Base-by-base conservation (phyloP, 2,888 invertebrate species). In the Invenusta paracnida region DNA sequence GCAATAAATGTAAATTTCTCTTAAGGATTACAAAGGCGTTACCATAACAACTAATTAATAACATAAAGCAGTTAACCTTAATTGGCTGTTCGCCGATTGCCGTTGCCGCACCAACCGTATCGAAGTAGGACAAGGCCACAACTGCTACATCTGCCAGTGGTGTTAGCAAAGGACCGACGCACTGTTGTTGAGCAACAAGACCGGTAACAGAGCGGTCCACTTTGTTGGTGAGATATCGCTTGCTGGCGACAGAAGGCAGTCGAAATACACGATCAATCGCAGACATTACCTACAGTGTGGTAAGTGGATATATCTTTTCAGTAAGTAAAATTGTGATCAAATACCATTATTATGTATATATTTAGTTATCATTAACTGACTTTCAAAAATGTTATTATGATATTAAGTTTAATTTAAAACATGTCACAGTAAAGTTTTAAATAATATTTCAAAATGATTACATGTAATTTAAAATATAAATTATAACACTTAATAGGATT, bases 41-140 rank as follows among this genome's bases (percentile, higher is more conserved):
- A n/a, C n/a, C n/a, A n/a, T n/a, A n/a, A n/a, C n/a, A 48, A 48
- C 48, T 11, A 48, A 5, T 11, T 48, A 11, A 48, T 48, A 48
- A 11, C 48, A 48, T 48, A 5, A 48, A 17, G 17, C 48, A n/a
- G n/a, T n/a, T n/a, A n/a, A 84, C 96, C 92, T 98, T 98, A 88
- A 98, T 94, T 81, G 98, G 98, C 92, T 98, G 98, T 87, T 98
- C 97, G 67, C 98, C 99, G 87, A 98, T 96, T 0, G 97, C 95
- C 0, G 96, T 96, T 0, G 98, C 98, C 17, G 96, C 94, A 2
- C 98, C 98, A 86, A 94, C 94, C 79, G 93, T 93, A 87, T 94
- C 94, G 90, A 95, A 95, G 91, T 96, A 94, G 0, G 96, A 95
- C 29, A 97, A 93, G 0, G 96, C 96, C 1, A 90, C 89, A 83